These are phyloP conservation scores for Timandra comae DNA, from an alignment of 2,888 invertebrate genomes.

Conservation along the genomic window DNA sequence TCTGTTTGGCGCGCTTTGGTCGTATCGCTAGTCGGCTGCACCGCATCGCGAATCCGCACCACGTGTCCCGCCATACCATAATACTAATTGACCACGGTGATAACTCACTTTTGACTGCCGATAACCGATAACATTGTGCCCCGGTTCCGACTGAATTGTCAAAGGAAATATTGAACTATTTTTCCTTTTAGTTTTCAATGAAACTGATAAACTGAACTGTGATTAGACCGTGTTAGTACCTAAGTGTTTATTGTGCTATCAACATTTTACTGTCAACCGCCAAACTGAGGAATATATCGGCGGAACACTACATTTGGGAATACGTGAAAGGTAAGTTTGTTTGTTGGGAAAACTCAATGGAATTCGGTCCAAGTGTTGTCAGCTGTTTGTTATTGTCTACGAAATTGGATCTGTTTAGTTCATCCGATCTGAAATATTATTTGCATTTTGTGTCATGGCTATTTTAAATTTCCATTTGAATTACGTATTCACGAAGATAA, in stretches of 20 bases:
- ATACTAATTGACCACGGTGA: constrained; percentile 54
- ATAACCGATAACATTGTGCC: constrained; percentile 45
- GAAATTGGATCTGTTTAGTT: background rate
- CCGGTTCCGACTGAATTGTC: constrained; percentile 22
- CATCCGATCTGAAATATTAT: no score
- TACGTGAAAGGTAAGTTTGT: constrained; percentile 62
- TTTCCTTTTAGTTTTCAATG: constrained; percentile 20
- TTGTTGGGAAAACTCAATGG: constrained; percentile 9
- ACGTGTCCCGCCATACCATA: constrained; percentile 56
- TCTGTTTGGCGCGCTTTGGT: constrained; percentile 67
- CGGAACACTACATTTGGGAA: constrained; percentile 65
- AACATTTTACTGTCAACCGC: constrained; percentile 48
- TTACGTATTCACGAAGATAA: background rate
- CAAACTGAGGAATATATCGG: constrained; percentile 69
- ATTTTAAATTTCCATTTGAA: no score
- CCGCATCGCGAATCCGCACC: constrained; percentile 34
- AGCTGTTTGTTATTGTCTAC: background rate
- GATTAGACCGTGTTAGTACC: constrained; percentile 55
- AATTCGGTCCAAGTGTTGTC: constrained; percentile 50
- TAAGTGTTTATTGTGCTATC: constrained; percentile 53
- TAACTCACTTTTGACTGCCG: constrained; percentile 57
- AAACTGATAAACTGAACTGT: constrained; percentile 23
- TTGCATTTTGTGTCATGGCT: no score
- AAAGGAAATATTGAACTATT: constrained; percentile 13
- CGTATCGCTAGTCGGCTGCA: constrained; percentile 38